These are phyloP conservation scores for Pangasius sanitwongsei DNA, from an alignment of 2,797 vertebrate species.

Conservation along the genomic window DNA sequence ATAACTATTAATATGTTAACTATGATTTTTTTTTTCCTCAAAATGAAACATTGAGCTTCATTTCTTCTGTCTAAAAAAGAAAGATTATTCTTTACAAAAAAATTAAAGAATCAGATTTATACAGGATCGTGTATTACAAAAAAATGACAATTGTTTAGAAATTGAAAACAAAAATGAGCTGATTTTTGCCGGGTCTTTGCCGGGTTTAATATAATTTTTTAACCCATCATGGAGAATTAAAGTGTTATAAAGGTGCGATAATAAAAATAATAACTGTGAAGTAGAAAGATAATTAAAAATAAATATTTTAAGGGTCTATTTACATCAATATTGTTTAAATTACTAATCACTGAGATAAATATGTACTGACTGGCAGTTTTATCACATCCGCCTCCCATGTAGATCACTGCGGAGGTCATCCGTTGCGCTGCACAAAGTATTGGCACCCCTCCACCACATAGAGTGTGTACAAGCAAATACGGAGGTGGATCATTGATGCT, in stretches of 20 bases:
- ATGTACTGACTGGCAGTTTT: not conserved
- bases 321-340: not conserved
- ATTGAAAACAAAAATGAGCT: not conserved
- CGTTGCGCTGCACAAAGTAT: not conserved
- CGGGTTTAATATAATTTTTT: not conserved
- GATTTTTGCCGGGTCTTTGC: no score
- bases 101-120: not conserved
- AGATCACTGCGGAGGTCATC: not conserved
- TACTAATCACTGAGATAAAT: not conserved
- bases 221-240: not conserved
- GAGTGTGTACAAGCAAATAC: not conserved
- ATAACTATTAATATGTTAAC: not conserved
- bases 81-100: not conserved
- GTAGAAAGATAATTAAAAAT: no score
- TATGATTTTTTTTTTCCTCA: not conserved
- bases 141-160: not conserved
- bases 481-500: not conserved
- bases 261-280: no score
- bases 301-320: no score
- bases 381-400: no score
- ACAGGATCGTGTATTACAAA: no score
- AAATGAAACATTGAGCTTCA: not conserved
- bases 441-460: not conserved
- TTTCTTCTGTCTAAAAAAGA: not conserved
- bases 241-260: no score